A percentile compares a stretch with the other conserved stretches of the same genome.
Conservation (phyloP, 1,140 invertebrate species). For the Brachionus paranguensis region DNA sequence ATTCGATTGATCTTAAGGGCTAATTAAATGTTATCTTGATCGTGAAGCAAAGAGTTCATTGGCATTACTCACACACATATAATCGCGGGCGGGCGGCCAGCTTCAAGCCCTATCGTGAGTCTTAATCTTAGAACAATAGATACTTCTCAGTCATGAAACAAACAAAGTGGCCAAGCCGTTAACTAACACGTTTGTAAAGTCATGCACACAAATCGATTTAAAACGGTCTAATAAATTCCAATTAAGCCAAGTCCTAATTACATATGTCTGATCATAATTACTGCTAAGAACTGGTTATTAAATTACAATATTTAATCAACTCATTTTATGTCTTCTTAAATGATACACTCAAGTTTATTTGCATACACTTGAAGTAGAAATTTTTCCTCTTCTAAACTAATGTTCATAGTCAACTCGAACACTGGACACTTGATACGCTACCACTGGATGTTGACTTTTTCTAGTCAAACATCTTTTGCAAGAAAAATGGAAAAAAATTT, state of each 20-base stretch:
- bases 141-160: not conserved
- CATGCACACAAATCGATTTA: not conserved
- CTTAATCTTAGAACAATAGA: not conserved
- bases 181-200: not conserved
- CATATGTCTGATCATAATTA: constrained; percentile 20
- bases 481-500: no score
- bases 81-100: not conserved
- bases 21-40: not conserved
- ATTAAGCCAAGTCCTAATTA: not conserved
- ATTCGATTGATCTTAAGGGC: not conserved
- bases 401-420: not conserved
- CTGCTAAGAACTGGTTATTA: constrained; percentile 10
- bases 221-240: not conserved
- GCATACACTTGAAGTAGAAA: not conserved
- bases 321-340: not conserved
- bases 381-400: not conserved
- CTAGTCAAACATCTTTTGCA: not conserved
- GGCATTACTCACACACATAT: not conserved
- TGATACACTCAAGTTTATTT: not conserved
- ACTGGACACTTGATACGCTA: not conserved
- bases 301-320: constrained; percentile 4
- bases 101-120: not conserved
- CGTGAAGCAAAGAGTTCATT: not conserved
- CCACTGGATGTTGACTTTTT: not conserved
- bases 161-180: not conserved